Conservation (phyloP, 2,113 vertebrate species). For the Halcyon malimbica region DNA sequence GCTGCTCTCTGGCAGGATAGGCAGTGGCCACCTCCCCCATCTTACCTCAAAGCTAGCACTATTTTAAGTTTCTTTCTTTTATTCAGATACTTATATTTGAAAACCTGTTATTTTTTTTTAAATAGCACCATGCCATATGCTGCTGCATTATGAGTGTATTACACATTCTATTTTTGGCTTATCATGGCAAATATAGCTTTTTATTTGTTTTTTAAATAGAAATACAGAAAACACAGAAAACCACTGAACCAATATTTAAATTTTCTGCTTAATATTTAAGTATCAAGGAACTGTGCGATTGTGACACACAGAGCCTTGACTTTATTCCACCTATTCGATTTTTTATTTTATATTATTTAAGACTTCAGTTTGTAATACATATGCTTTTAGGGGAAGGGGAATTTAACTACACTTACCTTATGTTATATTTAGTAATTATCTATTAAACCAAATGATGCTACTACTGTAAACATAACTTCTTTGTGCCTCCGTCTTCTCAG, state of each 20-base stretch:
- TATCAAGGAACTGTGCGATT: background rate
- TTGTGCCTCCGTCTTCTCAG: background rate
- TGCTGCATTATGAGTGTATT: background rate
- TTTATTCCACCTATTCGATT: background rate
- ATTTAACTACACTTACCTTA: background rate
- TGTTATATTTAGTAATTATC: background rate
- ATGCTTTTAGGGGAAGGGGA: background rate
- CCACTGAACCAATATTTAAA: background rate
- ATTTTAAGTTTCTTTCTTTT: background rate
- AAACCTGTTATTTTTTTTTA: background rate
- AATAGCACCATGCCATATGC: background rate
- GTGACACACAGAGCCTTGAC: background rate
- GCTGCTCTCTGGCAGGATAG: background rate
- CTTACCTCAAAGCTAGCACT: background rate
- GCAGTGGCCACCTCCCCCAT: background rate
- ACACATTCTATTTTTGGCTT: background rate
- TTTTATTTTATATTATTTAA: background rate
- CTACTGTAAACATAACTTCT: background rate
- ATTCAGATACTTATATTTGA: background rate
- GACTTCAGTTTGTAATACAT: background rate
- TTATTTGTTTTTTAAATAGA: background rate
- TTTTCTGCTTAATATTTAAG: background rate
- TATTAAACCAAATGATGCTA: background rate
- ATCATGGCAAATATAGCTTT: background rate
- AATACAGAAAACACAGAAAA: background rate